Conservation (phyloP, 2,888 invertebrate genomes). For the Athrips mouffetella region DNA sequence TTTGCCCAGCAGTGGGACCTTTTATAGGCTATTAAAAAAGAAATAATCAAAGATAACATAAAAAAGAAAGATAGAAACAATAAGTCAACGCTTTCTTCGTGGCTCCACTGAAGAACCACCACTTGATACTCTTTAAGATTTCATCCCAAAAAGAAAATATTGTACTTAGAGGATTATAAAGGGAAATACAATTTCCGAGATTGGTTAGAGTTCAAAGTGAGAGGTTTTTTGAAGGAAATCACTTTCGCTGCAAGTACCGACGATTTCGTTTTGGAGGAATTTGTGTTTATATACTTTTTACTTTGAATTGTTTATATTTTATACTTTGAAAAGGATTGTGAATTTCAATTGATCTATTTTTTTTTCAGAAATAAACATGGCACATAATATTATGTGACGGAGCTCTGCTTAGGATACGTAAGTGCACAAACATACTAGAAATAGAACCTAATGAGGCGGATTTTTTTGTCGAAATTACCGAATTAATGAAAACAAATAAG, state of each 20-base stretch:
- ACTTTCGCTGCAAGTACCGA: conserved; percentile 22
- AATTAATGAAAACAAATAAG: conserved; percentile 4
- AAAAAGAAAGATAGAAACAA: too few species aligned
- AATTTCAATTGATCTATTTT: too few species aligned
- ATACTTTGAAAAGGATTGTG: too few species aligned
- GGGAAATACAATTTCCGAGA: conserved; percentile 49
- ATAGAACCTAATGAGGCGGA: too few species aligned
- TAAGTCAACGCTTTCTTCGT: not conserved
- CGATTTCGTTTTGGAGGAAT: conserved; percentile 20
- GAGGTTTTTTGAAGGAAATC: conserved; percentile 21
- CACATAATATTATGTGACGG: not conserved
- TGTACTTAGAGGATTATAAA: conserved; percentile 43
- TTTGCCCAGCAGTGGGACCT: too few species aligned
- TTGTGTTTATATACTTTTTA: too few species aligned
- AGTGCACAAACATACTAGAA: too few species aligned
- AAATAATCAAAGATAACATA: too few species aligned
- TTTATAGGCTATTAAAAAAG: too few species aligned
- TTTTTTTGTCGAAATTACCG: too few species aligned
- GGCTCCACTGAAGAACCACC: conserved; percentile 9
- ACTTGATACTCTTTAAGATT: conserved; percentile 32
- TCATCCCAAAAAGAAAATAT: conserved; percentile 40
- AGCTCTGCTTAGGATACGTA: not conserved
- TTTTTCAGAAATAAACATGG: conserved; percentile 3
- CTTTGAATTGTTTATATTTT: too few species aligned
- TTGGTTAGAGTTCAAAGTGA: conserved; percentile 28